Percentiles rank a stretch among this genome's conserved stretches.
Conservation (phyloP, 2,113 vertebrate genomes). For the Myrmophylax atrothorax region DNA sequence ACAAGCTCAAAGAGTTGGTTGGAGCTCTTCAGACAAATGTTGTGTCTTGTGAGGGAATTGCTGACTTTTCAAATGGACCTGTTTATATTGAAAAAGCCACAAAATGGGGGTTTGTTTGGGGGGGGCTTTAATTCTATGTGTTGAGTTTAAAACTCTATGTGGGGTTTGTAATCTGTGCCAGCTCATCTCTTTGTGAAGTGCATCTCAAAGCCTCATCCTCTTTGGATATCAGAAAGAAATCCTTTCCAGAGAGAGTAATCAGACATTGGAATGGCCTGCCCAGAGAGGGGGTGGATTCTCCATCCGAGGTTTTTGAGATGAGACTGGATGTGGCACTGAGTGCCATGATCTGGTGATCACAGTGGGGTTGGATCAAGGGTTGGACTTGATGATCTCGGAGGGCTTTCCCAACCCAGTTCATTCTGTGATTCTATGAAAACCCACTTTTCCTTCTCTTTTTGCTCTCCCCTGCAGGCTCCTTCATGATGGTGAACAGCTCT, state of each 20-base stretch:
- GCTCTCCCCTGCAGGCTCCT: slow-evolving; percentile 80
- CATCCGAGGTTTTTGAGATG: too few relatives aligned
- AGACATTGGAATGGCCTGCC: too few relatives aligned
- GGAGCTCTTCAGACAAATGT: not conserved
- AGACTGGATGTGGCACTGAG: too few relatives aligned
- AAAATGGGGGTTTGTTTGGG: not conserved
- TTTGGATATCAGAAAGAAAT: too few relatives aligned
- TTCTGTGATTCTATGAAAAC: not conserved
- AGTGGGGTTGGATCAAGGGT: too few relatives aligned
- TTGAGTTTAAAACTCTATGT: too few relatives aligned
- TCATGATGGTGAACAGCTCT: slow-evolving; percentile 97
- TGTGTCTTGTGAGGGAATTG: not conserved
- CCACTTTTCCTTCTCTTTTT: not conserved
- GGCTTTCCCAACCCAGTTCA: too few relatives aligned
- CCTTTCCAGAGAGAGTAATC: too few relatives aligned
- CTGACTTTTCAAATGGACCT: not conserved
- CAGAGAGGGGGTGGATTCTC: too few relatives aligned
- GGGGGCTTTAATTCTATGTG: not conserved
- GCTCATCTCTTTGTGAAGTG: not conserved
- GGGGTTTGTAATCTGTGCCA: not conserved
- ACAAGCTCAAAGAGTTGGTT: not conserved
- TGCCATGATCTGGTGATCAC: too few relatives aligned
- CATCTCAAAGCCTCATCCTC: not conserved
- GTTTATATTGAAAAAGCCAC: not conserved
- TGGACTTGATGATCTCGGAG: too few relatives aligned